Base-by-base conservation (phyloP, 2,888 invertebrate genomes). In the Psococerastis gibbosa region DNA sequence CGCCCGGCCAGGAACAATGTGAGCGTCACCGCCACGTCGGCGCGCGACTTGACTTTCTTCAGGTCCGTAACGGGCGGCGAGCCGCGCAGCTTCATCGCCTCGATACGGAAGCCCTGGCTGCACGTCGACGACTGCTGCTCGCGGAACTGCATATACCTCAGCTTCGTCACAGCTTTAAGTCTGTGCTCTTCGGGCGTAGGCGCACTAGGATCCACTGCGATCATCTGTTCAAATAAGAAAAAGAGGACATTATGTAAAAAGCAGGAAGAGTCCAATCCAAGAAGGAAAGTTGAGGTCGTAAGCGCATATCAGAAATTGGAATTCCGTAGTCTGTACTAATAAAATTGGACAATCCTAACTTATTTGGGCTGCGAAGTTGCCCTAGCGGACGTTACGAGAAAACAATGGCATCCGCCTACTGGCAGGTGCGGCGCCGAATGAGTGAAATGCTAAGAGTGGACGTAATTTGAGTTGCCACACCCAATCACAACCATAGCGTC, bases 141-240 rank as follows among this genome's bases (percentile, higher is more conserved):
- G 45, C 95, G 71, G 65, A 91, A 92, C 57, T 87, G 78, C 95
- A 95, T 95, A 64, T 97, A 97, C 32, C 94, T 75, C 52, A 95
- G 68, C 65, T 97, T 97, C 8, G 95, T 95, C 35, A 97, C 82
- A 11, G 92, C 87, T 54, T 78, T 71, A 5, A 70, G 66, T 34
- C 70, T 67, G 57, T 83, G 80, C 60, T 97, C 97, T 46, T 81
- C 78, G 42, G 68, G 65, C 4, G 84, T 89, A 17, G 94, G 92
- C 2, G 88, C 91, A 45, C 62, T 67, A 0, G 84, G 80, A 60
- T 95, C 91, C 13, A 97, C 73, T 4, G 81, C 76, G 32, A 94
- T 72, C 94, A 97, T 95, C 69, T 61, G 50, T 4, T 47, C 50
- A 22, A 8, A 44, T 18, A 44, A 46, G n/a, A n/a, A n/a, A n/a